Evolutionary conservation across 2,888 invertebrate species (phyloP), one percentile per base, ranked within the genome.

Genomic region (Lepidonotus clava): DNA sequence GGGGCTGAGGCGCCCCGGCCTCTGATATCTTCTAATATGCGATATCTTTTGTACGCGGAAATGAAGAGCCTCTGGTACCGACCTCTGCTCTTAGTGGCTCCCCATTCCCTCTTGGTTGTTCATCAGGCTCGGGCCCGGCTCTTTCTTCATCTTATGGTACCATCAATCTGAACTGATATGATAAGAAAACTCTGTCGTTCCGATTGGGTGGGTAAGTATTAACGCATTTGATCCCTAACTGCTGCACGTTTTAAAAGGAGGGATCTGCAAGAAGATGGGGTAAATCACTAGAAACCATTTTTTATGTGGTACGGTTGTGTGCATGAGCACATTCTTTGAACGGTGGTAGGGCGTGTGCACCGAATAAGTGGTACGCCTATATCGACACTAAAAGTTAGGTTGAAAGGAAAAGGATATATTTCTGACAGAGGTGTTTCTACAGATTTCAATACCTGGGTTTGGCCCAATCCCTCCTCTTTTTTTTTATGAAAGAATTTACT

Each of bases 1-100:
- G 38, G n/a, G 38, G 38, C 36, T 18, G 14, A 8, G 36, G 6
- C 18, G 36, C 6, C 38, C n/a, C 21, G n/a, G n/a, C 38, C 0
- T 71, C 38, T 71, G 71, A 71, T 71, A 71, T 71, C 34, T 61
- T 28, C 61, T 61, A 61, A 61, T 61, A 61, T 61, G 61, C 61
- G 11, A 24, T 24, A 24, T 18, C 61, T 61, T 61, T 61, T 61
- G 61, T 61, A 11, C 28, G 21, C 28, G 61, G 61, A 61, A 61
- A 61, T 61, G 61, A 61, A 61, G 61, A n/a, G 28, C 28, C 24
- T 28, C 28, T 28, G 28, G n/a, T 53, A 1, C 53, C 53, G 53
- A 53, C 53, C 53, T 53, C 53, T 24, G n/a, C 53, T 18, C 53
- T 1, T 18, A 53, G 53, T 4, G n/a, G n/a, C n/a, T n/a, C n/a